phyloP scores from a whole-genome alignment of 2,797 vertebrate species.

The Notamacropus eugenii region DNA sequence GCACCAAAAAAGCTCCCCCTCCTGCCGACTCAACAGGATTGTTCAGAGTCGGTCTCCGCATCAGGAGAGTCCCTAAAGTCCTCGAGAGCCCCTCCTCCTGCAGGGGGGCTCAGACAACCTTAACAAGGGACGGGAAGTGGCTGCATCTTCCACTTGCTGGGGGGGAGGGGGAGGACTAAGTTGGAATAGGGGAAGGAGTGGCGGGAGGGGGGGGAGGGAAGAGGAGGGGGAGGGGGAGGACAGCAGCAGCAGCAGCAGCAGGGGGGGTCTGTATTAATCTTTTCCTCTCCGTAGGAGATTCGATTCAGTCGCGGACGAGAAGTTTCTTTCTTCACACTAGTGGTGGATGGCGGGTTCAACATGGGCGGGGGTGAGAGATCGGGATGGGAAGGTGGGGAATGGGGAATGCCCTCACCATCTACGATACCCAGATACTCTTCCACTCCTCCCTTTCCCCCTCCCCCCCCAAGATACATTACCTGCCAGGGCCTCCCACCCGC shows the following conservation, averaged over 20 bases:
- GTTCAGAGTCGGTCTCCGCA: slow-evolving; percentile 27
- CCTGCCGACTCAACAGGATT: not conserved
- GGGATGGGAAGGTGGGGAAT: not conserved
- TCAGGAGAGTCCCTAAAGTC: slow-evolving; percentile 50
- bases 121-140: not conserved
- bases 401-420: not conserved
- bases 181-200: not conserved
- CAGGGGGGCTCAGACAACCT: not conserved
- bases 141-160: not conserved
- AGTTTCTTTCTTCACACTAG: slow-evolving; percentile 67
- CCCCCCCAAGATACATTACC: slow-evolving; percentile 45
- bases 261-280: not conserved
- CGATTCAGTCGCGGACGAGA: slow-evolving; percentile 30
- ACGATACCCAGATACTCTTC: not conserved
- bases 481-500: slow-evolving; percentile 9
- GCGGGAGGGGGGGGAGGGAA: not conserved
- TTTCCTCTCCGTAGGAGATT: slow-evolving; percentile 49
- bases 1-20: not conserved
- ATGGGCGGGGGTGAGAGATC: not conserved
- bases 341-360: slow-evolving; percentile 35
- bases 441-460: not conserved
- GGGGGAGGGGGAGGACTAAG: not conserved
- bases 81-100: slow-evolving; percentile 50
- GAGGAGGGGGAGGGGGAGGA: not conserved
- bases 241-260: not conserved